phyloP scores from a whole-genome alignment of 2,113 vertebrate genomes.

The Orthonyx spaldingii region DNA sequence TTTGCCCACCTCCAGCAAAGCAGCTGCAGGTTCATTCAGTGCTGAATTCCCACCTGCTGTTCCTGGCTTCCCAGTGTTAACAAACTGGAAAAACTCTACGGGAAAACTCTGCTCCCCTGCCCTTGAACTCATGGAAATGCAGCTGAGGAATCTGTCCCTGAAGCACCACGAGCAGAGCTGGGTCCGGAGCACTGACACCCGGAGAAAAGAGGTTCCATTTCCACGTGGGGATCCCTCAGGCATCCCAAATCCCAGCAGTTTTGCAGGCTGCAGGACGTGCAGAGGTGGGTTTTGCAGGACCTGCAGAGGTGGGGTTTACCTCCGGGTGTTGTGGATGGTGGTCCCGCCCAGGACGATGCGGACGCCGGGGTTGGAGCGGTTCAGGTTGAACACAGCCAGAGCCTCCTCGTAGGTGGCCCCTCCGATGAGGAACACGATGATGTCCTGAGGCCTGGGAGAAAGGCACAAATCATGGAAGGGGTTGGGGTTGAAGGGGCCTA shows the following conservation, averaged over 20 bases:
- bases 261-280: fast-evolving
- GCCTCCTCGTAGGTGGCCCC: conserved; percentile 93
- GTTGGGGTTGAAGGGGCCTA: not conserved
- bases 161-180: not conserved
- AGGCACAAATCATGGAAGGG: not conserved
- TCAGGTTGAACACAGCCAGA: conserved; percentile 87
- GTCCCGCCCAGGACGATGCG: conserved; percentile 90
- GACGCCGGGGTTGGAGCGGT: conserved; percentile 86
- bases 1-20: not conserved
- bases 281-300: fast-evolving
- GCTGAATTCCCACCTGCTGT: not conserved
- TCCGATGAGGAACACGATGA: conserved; percentile 91
- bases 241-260: not conserved
- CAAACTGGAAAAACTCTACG: not conserved
- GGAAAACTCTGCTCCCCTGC: not conserved
- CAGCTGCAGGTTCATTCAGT: not conserved
- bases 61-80: not conserved
- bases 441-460: conserved; percentile 85
- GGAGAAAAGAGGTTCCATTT: too few relatives aligned
- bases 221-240: not conserved
- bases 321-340: conserved; percentile 88
- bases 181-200: fast-evolving
- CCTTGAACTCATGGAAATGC: not conserved
- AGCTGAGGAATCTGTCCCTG: not conserved
- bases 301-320: conserved; percentile 46